These are phyloP conservation scores for Cylindroiulus punctatus DNA, from an alignment of 2,888 invertebrate species.

Conservation along the genomic window DNA sequence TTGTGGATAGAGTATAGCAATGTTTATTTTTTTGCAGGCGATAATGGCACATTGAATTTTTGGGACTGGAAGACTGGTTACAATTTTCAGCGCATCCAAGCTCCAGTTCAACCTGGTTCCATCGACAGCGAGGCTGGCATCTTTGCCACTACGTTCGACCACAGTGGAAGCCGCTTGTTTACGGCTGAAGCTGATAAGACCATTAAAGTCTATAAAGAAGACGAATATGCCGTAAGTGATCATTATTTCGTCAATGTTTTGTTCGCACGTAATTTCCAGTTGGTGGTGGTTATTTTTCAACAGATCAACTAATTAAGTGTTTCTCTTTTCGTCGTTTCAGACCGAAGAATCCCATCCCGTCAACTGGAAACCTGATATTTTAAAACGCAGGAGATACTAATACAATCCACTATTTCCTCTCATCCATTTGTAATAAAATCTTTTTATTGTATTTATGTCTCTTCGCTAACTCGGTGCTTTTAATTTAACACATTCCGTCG, in stretches of 20 bases:
- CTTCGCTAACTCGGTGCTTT: no score
- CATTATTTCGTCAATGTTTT: not conserved
- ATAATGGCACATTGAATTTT: constrained; percentile 95
- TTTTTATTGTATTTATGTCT: no score
- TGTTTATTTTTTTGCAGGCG: constrained; percentile 74
- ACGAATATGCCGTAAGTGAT: constrained; percentile 79
- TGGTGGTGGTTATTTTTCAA: constrained; percentile 54
- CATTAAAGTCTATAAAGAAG: constrained; percentile 98
- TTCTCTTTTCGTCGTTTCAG: constrained; percentile 64
- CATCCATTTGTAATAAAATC: no score
- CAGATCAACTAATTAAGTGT: not conserved
- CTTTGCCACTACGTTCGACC: constrained; percentile 94
- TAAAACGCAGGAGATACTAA: constrained; percentile 90
- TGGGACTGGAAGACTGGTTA: constrained; percentile 99
- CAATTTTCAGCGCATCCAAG: constrained; percentile 91
- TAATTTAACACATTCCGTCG: no score
- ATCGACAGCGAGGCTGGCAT: constrained; percentile 99
- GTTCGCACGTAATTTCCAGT: not conserved
- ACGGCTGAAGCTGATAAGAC: constrained; percentile 99
- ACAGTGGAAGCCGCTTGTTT: constrained; percentile 92
- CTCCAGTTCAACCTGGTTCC: constrained; percentile 97
- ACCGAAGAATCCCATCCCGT: constrained; percentile 96
- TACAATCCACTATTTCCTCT: not conserved
- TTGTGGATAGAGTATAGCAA: no score
- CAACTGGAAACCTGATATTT: constrained; percentile 96